phyloP scores from a whole-genome alignment of 2,797 vertebrate genomes.

The Coregonus suidteri region DNA sequence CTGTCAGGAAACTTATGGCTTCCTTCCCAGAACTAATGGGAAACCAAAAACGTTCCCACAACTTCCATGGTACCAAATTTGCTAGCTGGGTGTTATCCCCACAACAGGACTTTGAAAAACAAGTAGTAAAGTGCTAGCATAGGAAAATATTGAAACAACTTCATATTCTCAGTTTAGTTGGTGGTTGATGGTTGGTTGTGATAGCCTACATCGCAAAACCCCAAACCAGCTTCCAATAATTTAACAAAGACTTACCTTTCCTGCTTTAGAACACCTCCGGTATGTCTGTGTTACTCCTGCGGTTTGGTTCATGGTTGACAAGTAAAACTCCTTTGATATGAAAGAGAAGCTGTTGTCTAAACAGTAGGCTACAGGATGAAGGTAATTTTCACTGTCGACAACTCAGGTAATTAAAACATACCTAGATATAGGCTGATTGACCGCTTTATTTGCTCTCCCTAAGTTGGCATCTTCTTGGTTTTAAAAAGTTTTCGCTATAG shows the following conservation, averaged over 20 bases:
- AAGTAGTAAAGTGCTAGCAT: not conserved
- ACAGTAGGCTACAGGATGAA: not conserved
- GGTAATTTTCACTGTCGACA: not conserved
- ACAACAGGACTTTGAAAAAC: not conserved
- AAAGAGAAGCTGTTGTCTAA: not conserved
- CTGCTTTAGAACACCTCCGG: constrained; percentile 86
- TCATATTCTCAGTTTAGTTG: not conserved
- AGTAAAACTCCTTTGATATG: not conserved
- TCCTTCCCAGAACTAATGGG: too few relatives aligned
- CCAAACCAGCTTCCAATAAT: not conserved
- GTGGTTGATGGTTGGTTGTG: not conserved
- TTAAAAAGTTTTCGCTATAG: not conserved
- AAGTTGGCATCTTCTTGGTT: not conserved
- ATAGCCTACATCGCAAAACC: not conserved
- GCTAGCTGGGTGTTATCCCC: not conserved
- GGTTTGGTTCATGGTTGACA: constrained; percentile 90
- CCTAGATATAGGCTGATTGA: not conserved
- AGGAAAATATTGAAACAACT: not conserved
- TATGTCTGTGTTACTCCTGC: constrained; percentile 88
- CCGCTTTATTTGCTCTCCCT: not conserved
- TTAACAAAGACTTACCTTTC: constrained; percentile 81
- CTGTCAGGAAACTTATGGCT: too few relatives aligned
- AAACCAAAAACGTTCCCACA: too few relatives aligned
- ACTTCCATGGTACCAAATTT: too few relatives aligned
- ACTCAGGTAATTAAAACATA: not conserved